Percentiles rank a stretch among this genome's conserved stretches.
phyloP scores from a whole-genome alignment of 2,888 invertebrate genomes.

The Shargacucullia verbasci region DNA sequence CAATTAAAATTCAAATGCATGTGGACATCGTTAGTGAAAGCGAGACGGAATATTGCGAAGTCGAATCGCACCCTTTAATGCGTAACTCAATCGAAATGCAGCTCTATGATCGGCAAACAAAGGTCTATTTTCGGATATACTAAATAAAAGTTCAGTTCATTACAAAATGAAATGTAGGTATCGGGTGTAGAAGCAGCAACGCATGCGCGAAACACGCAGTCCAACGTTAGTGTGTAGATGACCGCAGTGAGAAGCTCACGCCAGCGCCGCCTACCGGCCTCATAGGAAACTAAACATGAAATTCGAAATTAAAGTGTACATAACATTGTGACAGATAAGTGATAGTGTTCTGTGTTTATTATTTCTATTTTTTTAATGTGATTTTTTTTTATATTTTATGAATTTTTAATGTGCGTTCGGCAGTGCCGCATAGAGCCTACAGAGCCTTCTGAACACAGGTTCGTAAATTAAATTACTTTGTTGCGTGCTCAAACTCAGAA shows the following conservation, averaged over 20 bases:
- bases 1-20: conserved; percentile 76
- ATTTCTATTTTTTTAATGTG: conserved; percentile 45
- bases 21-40: conserved; percentile 64
- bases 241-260: conserved; percentile 69
- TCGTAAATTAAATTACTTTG: conserved; percentile 78
- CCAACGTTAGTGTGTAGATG: conserved; percentile 72
- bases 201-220: conserved; percentile 74
- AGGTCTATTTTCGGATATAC: conserved; percentile 47
- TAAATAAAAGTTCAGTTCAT: conserved; percentile 70
- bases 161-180: conserved; percentile 79
- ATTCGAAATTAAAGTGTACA: conserved; percentile 75
- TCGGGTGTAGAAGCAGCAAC: conserved; percentile 61
- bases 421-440: conserved; percentile 63
- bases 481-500: conserved; percentile 73
- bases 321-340: conserved; percentile 40
- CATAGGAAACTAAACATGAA: conserved; percentile 70
- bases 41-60: conserved; percentile 65
- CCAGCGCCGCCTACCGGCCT: conserved; percentile 65
- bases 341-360: conserved; percentile 50
- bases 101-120: conserved; percentile 42
- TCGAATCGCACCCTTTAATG: conserved; percentile 67
- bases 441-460: conserved; percentile 69
- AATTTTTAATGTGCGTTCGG: conserved; percentile 68
- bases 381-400: conserved; percentile 64
- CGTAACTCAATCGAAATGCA: conserved; percentile 30